Evolutionary conservation across 2,797 vertebrate genomes (phyloP).

Genomic region (Leptatherina wallacei): DNA sequence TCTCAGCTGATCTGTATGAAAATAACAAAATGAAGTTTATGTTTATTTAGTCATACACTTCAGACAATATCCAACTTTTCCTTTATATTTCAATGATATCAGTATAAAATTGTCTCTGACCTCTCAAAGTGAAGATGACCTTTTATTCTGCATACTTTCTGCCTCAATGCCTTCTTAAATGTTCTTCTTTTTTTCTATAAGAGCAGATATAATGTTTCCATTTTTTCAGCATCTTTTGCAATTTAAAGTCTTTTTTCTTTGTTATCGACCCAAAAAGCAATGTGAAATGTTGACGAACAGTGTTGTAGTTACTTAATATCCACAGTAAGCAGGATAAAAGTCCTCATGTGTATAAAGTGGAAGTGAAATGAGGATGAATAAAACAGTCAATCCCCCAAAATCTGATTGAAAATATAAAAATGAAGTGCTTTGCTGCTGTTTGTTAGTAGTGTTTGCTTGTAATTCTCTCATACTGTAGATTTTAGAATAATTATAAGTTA

Average conservation of each 20-base stretch:
- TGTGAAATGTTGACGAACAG: not conserved
- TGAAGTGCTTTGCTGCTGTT: not conserved
- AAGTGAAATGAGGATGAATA: slow-evolving; percentile 3
- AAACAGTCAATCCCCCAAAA: not conserved
- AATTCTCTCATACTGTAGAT: not conserved
- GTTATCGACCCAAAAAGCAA: not conserved
- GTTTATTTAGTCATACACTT: not conserved
- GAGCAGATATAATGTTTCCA: not conserved
- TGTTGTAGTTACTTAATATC: not conserved
- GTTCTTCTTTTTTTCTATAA: no score
- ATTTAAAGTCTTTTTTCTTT: not conserved
- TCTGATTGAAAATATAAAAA: not conserved
- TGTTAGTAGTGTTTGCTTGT: not conserved
- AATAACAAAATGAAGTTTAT: not conserved
- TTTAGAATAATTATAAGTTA: not conserved
- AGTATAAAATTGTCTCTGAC: not conserved
- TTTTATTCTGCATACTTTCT: not conserved
- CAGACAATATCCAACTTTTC: not conserved
- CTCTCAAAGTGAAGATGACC: not conserved
- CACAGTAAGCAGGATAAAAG: not conserved
- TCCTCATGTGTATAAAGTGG: not conserved
- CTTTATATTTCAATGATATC: not conserved
- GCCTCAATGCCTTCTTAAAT: not conserved
- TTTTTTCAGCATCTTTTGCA: not conserved
- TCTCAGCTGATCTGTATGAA: not conserved